A percentile compares a stretch with the other conserved stretches of the same genome.
Evolutionary conservation across 2,888 invertebrate species (phyloP).

Genomic region (Tigriopus californicus): DNA sequence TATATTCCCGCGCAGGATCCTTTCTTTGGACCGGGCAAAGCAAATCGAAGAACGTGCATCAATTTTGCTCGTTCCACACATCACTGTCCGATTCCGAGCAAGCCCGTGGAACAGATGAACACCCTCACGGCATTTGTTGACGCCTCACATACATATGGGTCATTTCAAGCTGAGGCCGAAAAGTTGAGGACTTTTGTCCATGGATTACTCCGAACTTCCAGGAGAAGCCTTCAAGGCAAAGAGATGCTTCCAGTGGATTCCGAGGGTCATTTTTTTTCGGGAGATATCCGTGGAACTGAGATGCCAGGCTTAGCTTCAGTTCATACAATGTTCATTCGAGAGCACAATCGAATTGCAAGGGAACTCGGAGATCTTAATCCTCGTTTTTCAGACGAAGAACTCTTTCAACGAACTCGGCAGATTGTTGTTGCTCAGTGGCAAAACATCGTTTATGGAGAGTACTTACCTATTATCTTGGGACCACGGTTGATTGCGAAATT

Average conservation of each 20-base stretch:
- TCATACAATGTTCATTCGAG: conserved; percentile 70
- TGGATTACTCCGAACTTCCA: neutral
- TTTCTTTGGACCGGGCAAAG: conserved; percentile 57
- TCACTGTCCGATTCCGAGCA: conserved; percentile 44
- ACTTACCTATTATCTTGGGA: conserved; percentile 57
- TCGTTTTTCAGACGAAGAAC: conserved; percentile 23
- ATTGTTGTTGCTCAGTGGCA: conserved; percentile 66
- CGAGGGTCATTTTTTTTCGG: neutral
- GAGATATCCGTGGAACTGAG: conserved; percentile 51
- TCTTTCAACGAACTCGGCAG: conserved; percentile 34
- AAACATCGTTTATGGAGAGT: conserved; percentile 66
- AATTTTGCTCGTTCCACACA: conserved; percentile 48
- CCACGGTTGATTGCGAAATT: conserved; percentile 19
- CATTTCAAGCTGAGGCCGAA: conserved; percentile 57
- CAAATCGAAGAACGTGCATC: conserved; percentile 69
- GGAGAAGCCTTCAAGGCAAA: neutral
- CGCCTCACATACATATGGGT: conserved; percentile 71
- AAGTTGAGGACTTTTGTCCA: conserved; percentile 45
- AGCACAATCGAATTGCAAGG: conserved; percentile 70
- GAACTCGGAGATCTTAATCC: conserved; percentile 34
- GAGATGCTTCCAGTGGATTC: neutral
- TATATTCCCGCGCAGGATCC: conserved; percentile 71
- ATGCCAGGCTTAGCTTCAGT: conserved; percentile 72
- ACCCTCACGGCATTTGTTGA: conserved; percentile 57
- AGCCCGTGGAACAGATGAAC: conserved; percentile 75